These are phyloP conservation scores for Melinopterus prodromus DNA, from an alignment of 2,888 invertebrate species.

Conservation along the genomic window DNA sequence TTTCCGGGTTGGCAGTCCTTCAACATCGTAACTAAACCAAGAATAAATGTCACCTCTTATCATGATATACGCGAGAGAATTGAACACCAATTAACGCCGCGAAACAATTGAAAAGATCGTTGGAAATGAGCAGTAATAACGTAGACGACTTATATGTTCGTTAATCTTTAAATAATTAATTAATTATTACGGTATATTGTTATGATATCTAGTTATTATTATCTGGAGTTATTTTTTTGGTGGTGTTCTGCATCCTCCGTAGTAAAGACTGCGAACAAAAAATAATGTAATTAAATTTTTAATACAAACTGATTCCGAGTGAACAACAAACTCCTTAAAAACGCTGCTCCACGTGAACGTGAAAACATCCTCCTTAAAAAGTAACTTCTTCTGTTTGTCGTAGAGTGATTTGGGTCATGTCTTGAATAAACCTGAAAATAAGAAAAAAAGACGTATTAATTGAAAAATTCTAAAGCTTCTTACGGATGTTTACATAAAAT, in stretches of 20 bases:
- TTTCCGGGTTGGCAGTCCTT: conserved; percentile 35
- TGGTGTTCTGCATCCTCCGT: too few species aligned
- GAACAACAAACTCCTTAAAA: background rate
- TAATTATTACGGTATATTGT: too few species aligned
- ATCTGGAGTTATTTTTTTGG: too few species aligned
- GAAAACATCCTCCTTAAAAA: too few species aligned
- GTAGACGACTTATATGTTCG: too few species aligned
- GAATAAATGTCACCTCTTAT: background rate
- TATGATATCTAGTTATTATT: too few species aligned
- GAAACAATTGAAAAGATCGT: too few species aligned
- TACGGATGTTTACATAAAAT: background rate
- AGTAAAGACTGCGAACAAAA: too few species aligned
- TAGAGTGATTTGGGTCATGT: background rate
- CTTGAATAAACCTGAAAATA: background rate
- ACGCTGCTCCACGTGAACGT: too few species aligned
- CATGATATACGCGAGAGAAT: background rate
- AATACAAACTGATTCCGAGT: background rate
- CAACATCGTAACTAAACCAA: conserved; percentile 23
- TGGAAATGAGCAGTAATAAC: too few species aligned
- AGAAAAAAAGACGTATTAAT: background rate
- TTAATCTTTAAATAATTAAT: too few species aligned
- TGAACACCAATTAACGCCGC: too few species aligned
- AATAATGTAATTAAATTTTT: background rate
- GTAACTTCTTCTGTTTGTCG: background rate
- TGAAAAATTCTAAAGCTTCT: background rate